These are phyloP conservation scores for Acrobasis suavella DNA, from an alignment of 2,888 invertebrate genomes.

Conservation along the genomic window DNA sequence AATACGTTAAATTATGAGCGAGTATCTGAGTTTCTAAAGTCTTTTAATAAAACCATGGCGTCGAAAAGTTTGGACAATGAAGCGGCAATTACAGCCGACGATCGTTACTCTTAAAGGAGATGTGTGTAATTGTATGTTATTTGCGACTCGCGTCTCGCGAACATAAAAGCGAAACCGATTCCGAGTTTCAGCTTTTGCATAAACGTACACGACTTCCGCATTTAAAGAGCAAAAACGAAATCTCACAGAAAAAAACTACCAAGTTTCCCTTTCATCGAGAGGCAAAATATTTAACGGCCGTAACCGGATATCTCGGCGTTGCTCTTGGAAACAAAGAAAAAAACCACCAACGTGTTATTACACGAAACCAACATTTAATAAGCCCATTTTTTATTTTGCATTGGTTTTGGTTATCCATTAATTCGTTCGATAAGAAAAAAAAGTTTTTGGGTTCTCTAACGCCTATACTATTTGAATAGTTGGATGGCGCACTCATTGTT, in stretches of 20 bases:
- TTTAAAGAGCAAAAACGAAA: constrained; percentile 74
- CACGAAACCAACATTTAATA: constrained; percentile 82
- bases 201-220: constrained; percentile 76
- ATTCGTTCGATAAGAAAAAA: constrained; percentile 74
- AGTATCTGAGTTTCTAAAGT: constrained; percentile 44
- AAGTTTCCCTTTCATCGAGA: constrained; percentile 80
- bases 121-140: constrained; percentile 75
- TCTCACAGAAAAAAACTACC: constrained; percentile 69
- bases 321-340: constrained; percentile 79
- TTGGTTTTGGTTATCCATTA: constrained; percentile 81
- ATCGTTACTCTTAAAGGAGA: constrained; percentile 54
- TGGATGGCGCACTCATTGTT: constrained; percentile 77
- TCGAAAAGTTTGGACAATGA: constrained; percentile 56
- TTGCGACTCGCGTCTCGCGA: constrained; percentile 47
- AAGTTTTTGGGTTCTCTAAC: constrained; percentile 65
- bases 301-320: constrained; percentile 78
- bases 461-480: constrained; percentile 77
- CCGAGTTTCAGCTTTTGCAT: constrained; percentile 75
- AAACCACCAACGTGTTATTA: constrained; percentile 81
- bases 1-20: constrained; percentile 64
- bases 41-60: constrained; percentile 44
- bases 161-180: constrained; percentile 76
- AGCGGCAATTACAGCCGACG: constrained; percentile 53
- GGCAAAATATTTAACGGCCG: constrained; percentile 81
- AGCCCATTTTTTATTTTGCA: constrained; percentile 78